Evolutionary conservation across 2,888 invertebrate species (phyloP).

Genomic region (Lasius fuliginosus): DNA sequence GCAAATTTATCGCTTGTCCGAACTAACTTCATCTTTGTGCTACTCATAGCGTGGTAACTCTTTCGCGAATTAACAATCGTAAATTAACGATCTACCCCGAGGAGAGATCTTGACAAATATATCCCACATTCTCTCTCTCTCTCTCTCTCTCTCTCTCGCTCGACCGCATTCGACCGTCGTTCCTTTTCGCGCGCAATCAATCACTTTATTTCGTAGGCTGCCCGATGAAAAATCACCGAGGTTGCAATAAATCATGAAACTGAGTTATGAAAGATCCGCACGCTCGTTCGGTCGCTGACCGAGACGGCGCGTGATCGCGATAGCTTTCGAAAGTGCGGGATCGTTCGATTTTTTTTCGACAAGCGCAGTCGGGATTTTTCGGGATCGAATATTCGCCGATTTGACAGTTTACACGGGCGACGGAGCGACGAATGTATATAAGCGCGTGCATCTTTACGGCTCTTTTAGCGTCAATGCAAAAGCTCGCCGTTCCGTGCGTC

Average conservation of each 20-base stretch:
- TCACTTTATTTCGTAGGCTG: constrained; percentile 74
- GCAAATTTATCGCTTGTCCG: constrained; percentile 38
- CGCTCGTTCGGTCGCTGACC: constrained; percentile 58
- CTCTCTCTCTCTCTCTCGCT: constrained; percentile 34
- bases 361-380: constrained; percentile 27
- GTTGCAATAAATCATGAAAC: constrained; percentile 73
- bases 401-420: constrained; percentile 31
- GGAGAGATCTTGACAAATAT: constrained; percentile 54
- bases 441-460: constrained; percentile 24
- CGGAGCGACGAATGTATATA: constrained; percentile 3
- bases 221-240: constrained; percentile 75
- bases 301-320: constrained; percentile 70
- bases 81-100: constrained; percentile 51
- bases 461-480: constrained; percentile 19
- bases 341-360: constrained; percentile 1
- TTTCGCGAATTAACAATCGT: constrained; percentile 54
- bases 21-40: constrained; percentile 27
- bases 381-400: background rate
- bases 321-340: constrained; percentile 61
- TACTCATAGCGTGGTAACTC: constrained; percentile 36
- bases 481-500: background rate
- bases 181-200: constrained; percentile 73
- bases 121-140: constrained; percentile 1
- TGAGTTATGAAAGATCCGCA: constrained; percentile 74
- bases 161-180: constrained; percentile 46